These are phyloP conservation scores for Hyles euphorbiae DNA, from an alignment of 1,140 invertebrate species.

Conservation along the genomic window DNA sequence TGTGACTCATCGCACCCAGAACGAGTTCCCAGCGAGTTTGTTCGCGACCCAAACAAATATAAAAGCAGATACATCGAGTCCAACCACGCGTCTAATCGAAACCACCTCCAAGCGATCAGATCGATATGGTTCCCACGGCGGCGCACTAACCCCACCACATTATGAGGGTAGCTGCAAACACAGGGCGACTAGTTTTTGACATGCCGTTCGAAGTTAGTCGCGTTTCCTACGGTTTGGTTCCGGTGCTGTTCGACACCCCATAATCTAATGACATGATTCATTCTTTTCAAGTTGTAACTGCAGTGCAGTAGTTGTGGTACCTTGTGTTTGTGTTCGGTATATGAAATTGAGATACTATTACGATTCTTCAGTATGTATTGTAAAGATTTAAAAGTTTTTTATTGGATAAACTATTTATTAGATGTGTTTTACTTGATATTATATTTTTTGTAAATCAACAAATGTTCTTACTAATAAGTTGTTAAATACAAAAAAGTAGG, in stretches of 20 bases:
- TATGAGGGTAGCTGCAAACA: constrained; percentile 25
- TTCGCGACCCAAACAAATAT: constrained; percentile 22
- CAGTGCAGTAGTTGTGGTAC: constrained; percentile 20
- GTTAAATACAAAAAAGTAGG: too few species aligned
- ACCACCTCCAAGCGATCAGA: constrained; percentile 40
- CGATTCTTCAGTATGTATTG: constrained; percentile 53
- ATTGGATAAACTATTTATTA: too few species aligned
- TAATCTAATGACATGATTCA: constrained; percentile 24
- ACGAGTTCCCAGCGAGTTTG: background rate
- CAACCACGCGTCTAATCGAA: constrained; percentile 32
- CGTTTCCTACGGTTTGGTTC: constrained; percentile 26
- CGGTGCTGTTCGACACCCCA: constrained; percentile 27
- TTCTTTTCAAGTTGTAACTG: constrained; percentile 17
- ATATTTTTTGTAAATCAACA: too few species aligned
- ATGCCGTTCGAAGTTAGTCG: constrained; percentile 31
- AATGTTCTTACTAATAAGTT: too few species aligned
- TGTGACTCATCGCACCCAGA: background rate
- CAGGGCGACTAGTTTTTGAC: constrained; percentile 10
- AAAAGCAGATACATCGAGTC: constrained; percentile 20
- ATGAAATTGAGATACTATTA: constrained; percentile 67
- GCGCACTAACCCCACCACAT: constrained; percentile 50
- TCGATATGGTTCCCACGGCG: constrained; percentile 61
- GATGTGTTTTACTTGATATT: too few species aligned
- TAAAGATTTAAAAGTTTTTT: too few species aligned
- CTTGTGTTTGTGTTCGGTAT: constrained; percentile 19